These are phyloP conservation scores for Meles meles DNA, from an alignment of 2,113 vertebrate genomes.

Conservation along the genomic window DNA sequence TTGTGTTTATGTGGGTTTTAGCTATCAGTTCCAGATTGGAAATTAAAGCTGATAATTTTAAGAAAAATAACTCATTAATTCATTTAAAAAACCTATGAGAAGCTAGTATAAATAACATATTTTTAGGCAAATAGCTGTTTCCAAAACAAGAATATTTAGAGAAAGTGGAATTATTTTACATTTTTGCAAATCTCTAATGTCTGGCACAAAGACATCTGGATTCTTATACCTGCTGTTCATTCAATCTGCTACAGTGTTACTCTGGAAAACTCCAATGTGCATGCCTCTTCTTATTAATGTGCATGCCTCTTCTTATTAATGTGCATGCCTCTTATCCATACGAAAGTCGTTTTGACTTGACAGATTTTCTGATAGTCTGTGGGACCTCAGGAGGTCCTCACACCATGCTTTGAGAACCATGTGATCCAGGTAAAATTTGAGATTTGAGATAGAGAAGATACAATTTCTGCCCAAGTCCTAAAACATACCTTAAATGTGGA, in stretches of 20 bases:
- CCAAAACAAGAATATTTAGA: constrained; percentile 20
- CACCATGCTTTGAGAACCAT: not conserved
- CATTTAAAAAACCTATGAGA: not conserved
- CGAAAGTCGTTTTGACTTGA: not conserved
- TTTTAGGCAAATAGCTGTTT: not conserved
- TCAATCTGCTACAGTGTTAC: not conserved
- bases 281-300: not conserved
- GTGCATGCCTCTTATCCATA: not conserved
- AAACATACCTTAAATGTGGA: not conserved
- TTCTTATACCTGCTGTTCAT: not conserved
- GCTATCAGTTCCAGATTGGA: not conserved
- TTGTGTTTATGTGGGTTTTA: not conserved
- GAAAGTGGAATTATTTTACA: not conserved
- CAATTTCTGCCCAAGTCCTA: not conserved
- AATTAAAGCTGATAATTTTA: not conserved
- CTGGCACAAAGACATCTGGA: not conserved
- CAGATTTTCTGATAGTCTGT: not conserved
- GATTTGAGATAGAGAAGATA: not conserved
- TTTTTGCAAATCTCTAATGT: not conserved
- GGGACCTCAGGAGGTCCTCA: not conserved
- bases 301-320: not conserved
- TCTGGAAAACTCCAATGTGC: not conserved
- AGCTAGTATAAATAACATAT: not conserved
- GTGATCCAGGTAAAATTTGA: not conserved
- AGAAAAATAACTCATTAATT: constrained; percentile 1